Percentiles rank a stretch among this genome's conserved stretches.
These are phyloP conservation scores for Lissonota sp. DNA, from an alignment of 2,888 invertebrate genomes.

Conservation along the genomic window DNA sequence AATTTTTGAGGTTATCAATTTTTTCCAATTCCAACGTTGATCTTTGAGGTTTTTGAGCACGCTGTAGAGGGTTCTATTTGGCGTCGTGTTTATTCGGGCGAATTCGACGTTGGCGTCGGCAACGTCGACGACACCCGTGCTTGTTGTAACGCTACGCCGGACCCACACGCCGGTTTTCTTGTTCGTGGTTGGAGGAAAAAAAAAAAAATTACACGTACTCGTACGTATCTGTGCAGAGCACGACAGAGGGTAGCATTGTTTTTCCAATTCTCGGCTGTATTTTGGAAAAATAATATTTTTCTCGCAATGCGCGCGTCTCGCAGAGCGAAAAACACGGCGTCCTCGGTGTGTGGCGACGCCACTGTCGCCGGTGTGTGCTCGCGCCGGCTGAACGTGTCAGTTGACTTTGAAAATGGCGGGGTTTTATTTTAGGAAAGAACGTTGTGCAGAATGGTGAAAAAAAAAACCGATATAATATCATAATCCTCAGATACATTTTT, in stretches of 20 bases:
- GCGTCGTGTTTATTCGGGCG: slow-evolving; percentile 49
- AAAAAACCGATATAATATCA: too few species aligned
- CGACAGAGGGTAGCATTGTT: not conserved
- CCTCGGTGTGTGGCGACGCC: slow-evolving; percentile 49
- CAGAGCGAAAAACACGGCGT: slow-evolving; percentile 5
- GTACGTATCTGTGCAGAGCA: not conserved
- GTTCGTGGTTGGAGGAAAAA: slow-evolving; percentile 15
- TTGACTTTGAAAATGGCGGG: slow-evolving; percentile 82
- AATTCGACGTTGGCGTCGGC: slow-evolving; percentile 42
- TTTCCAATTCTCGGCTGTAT: not conserved
- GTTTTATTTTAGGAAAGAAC: slow-evolving; percentile 22
- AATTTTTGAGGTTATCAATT: not conserved
- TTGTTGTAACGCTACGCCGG: slow-evolving; percentile 47
- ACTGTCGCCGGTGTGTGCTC: slow-evolving; percentile 50
- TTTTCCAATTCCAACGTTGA: not conserved
- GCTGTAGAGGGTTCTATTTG: slow-evolving; percentile 25
- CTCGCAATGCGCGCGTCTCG: too few species aligned
- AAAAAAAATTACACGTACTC: not conserved
- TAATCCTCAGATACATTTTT: too few species aligned
- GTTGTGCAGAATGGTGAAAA: too few species aligned
- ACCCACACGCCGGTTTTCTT: slow-evolving; percentile 59
- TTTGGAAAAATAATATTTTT: too few species aligned
- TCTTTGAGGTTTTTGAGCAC: slow-evolving; percentile 4
- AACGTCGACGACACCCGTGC: slow-evolving; percentile 19
- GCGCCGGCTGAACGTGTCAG: slow-evolving; percentile 64